These are phyloP conservation scores for Candidula unifasciata DNA, from an alignment of 2,888 invertebrate genomes.

Conservation along the genomic window DNA sequence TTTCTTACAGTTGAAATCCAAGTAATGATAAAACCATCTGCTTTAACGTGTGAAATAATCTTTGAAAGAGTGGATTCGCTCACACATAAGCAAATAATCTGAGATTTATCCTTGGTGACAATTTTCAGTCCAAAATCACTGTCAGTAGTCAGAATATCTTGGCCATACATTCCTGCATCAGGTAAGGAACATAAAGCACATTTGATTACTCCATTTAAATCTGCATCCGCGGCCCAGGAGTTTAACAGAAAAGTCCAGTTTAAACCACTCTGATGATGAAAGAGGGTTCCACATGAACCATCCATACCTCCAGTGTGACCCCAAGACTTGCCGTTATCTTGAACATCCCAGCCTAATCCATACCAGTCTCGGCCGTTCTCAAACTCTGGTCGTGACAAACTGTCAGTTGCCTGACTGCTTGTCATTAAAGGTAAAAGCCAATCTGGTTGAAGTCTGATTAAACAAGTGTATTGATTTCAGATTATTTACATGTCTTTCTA, in stretches of 20 bases:
- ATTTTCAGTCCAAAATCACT: constrained; percentile 47
- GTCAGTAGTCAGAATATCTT: background rate
- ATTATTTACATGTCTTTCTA: background rate
- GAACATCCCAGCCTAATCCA: constrained; percentile 72
- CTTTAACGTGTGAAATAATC: constrained; percentile 50
- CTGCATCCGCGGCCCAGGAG: constrained; percentile 71
- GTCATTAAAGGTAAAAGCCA: constrained; percentile 49
- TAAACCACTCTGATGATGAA: constrained; percentile 66
- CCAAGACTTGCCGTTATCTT: constrained; percentile 67
- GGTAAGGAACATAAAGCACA: constrained; percentile 62
- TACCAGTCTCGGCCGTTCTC: constrained; percentile 68
- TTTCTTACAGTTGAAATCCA: constrained; percentile 55
- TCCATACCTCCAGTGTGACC: constrained; percentile 75
- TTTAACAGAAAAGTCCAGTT: constrained; percentile 73
- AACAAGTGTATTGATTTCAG: background rate
- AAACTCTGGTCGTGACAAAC: constrained; percentile 63
- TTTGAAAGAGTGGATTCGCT: constrained; percentile 49
- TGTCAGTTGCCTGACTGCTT: constrained; percentile 53
- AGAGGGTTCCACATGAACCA: constrained; percentile 70
- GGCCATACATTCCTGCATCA: constrained; percentile 55
- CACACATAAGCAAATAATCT: constrained; percentile 59
- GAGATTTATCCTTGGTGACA: constrained; percentile 55
- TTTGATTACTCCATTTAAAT: constrained; percentile 70
- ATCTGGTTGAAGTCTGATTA: background rate
- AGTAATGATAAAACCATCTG: constrained; percentile 55